A percentile compares a stretch with the other conserved stretches of the same genome.
These are phyloP conservation scores for Harpalus rufipes DNA, from an alignment of 2,888 invertebrate species.

Conservation along the genomic window DNA sequence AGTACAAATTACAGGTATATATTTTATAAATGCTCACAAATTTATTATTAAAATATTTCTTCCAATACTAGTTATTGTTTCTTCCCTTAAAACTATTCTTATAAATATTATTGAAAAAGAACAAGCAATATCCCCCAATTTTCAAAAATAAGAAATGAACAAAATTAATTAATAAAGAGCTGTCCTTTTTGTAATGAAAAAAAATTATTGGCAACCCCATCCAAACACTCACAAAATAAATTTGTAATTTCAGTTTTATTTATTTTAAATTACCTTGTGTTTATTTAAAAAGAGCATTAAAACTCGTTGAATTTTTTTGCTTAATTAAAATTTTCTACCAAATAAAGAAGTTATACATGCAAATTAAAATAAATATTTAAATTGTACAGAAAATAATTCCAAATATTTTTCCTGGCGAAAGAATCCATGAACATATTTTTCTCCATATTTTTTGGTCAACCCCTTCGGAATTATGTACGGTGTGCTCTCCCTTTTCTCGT, in stretches of 20 bases:
- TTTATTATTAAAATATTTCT: no score
- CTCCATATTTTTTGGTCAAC: slow-evolving; percentile 52
- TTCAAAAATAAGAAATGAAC: no score
- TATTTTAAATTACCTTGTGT: slow-evolving; percentile 43
- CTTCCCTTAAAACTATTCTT: no score
- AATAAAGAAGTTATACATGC: slow-evolving; percentile 37
- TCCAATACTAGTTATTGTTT: no score
- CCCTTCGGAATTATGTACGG: slow-evolving; percentile 27
- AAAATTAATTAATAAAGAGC: no score
- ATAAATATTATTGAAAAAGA: no score
- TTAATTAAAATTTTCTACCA: slow-evolving; percentile 40
- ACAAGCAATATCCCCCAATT: no score
- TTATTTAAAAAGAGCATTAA: slow-evolving; percentile 16
- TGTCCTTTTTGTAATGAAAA: no score
- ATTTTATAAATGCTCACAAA: no score
- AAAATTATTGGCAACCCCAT: no score
- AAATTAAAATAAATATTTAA: slow-evolving; percentile 65
- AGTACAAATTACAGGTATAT: no score
- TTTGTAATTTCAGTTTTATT: background rate
- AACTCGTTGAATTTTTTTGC: slow-evolving; percentile 11
- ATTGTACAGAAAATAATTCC: slow-evolving; percentile 52
- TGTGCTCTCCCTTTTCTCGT: background rate
- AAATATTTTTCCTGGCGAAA: slow-evolving; percentile 51
- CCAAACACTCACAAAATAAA: no score
- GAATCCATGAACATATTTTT: slow-evolving; percentile 54